These are phyloP conservation scores for Lagenorhynchus albirostris DNA, from an alignment of 2,113 vertebrate genomes.

Conservation along the genomic window DNA sequence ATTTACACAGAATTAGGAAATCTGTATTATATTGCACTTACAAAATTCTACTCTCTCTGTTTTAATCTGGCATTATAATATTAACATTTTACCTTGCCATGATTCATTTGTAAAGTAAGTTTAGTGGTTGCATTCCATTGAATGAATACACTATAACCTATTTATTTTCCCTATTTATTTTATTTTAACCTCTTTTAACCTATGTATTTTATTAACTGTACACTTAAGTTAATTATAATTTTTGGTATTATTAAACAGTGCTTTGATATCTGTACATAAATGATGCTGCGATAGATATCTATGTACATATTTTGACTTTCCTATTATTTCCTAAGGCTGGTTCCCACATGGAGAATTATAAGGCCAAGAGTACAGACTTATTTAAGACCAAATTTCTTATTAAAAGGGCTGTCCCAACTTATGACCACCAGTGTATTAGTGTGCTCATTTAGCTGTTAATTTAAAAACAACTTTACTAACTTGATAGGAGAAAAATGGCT, in stretches of 20 bases:
- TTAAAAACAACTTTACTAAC: conserved; percentile 1
- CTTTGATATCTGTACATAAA: background rate
- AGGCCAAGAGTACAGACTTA: background rate
- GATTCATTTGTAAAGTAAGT: background rate
- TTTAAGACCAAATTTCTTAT: background rate
- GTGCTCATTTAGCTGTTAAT: background rate
- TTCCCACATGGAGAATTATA: background rate
- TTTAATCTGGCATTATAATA: background rate
- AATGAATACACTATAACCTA: background rate
- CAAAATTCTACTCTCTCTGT: background rate
- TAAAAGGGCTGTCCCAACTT: background rate
- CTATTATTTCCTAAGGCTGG: background rate
- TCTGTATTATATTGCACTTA: background rate
- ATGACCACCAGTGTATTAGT: background rate
- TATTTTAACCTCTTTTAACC: too few relatives aligned
- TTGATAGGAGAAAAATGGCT: background rate
- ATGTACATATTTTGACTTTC: background rate
- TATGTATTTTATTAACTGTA: background rate
- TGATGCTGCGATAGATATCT: background rate
- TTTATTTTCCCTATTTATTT: background rate
- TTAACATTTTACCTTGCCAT: background rate
- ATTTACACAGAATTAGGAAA: background rate
- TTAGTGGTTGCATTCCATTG: background rate
- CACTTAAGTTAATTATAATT: background rate
- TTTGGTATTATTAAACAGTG: background rate